A percentile compares a stretch with the other conserved stretches of the same genome.
phyloP scores from a whole-genome alignment of 2,113 vertebrate species.

The Perca schrenkii region DNA sequence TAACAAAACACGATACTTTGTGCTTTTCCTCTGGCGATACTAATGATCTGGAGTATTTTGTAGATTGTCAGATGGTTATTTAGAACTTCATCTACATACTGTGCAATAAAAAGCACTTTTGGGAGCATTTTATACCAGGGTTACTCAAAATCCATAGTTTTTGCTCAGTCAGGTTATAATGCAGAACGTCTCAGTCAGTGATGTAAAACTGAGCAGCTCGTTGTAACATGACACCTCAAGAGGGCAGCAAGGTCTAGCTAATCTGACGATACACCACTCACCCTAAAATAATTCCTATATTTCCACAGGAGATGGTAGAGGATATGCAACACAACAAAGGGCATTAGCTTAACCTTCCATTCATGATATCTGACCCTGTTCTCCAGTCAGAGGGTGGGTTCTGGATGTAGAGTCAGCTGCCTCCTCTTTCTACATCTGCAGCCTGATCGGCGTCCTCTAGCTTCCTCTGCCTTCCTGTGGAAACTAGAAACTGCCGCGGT shows the following conservation, averaged over 20 bases:
- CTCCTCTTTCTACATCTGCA: slow-evolving; percentile 35
- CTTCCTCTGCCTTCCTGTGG: slow-evolving; percentile 73
- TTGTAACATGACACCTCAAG: slow-evolving; percentile 69
- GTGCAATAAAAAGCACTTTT: too few species aligned
- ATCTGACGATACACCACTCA: slow-evolving; percentile 20
- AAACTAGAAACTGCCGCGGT: slow-evolving; percentile 64
- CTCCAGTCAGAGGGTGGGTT: slow-evolving; percentile 5
- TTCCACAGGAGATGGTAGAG: slow-evolving; percentile 32
- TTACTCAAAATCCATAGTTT: too few species aligned
- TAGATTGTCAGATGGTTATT: too few species aligned
- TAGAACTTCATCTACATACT: too few species aligned
- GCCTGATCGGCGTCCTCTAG: slow-evolving; percentile 53
- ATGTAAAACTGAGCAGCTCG: slow-evolving; percentile 6
- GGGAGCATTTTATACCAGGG: too few species aligned
- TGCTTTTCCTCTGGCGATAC: too few species aligned
- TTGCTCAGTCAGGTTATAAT: too few species aligned
- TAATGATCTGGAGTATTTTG: too few species aligned
- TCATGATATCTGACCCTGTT: not conserved
- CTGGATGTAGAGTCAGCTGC: not conserved
- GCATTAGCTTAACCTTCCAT: slow-evolving; percentile 17
- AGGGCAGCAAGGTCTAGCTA: slow-evolving; percentile 70
- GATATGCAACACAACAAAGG: slow-evolving; percentile 23
- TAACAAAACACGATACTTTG: too few species aligned
- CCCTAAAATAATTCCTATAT: slow-evolving; percentile 18
- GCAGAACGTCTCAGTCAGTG: not conserved